These are phyloP conservation scores for Hypomecis atomaria DNA, from an alignment of 2,888 invertebrate species.

Conservation along the genomic window DNA sequence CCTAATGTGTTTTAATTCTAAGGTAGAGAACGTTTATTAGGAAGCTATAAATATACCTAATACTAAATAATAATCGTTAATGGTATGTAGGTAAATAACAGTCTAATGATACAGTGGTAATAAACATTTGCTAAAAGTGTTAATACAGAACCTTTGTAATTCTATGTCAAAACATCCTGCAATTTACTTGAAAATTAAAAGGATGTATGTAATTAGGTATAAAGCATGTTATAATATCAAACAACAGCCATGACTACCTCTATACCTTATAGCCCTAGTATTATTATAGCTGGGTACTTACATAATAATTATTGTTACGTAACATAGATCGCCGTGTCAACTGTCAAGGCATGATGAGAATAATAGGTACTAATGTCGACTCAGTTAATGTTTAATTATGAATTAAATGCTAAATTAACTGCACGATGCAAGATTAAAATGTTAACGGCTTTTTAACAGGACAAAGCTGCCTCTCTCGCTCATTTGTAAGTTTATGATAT, in stretches of 20 bases:
- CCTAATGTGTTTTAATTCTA: too few relatives aligned
- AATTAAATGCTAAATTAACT: constrained; percentile 8
- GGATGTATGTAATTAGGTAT: constrained; percentile 3
- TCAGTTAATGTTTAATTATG: constrained; percentile 22
- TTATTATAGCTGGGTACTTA: constrained; percentile 20
- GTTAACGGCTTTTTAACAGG: too few relatives aligned
- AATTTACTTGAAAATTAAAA: constrained; percentile 24
- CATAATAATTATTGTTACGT: constrained; percentile 28
- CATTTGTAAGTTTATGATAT: too few relatives aligned
- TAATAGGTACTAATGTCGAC: constrained; percentile 19
- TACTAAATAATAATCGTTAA: too few relatives aligned
- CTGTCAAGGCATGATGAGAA: constrained; percentile 37
- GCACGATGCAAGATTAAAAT: neutral
- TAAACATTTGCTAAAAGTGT: too few relatives aligned
- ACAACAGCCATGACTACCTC: constrained; percentile 11
- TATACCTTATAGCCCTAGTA: constrained; percentile 18
- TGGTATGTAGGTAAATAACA: too few relatives aligned
- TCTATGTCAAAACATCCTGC: constrained; percentile 30
- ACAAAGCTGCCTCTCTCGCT: too few relatives aligned
- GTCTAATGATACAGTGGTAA: too few relatives aligned
- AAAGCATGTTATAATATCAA: constrained; percentile 27
- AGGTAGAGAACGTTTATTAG: too few relatives aligned
- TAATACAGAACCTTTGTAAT: neutral
- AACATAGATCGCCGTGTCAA: constrained; percentile 37
- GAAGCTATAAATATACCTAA: too few relatives aligned